A percentile compares a stretch with the other conserved stretches of the same genome.
These are phyloP conservation scores for Cotesia typhae DNA, from an alignment of 1,140 invertebrate genomes.

Conservation along the genomic window DNA sequence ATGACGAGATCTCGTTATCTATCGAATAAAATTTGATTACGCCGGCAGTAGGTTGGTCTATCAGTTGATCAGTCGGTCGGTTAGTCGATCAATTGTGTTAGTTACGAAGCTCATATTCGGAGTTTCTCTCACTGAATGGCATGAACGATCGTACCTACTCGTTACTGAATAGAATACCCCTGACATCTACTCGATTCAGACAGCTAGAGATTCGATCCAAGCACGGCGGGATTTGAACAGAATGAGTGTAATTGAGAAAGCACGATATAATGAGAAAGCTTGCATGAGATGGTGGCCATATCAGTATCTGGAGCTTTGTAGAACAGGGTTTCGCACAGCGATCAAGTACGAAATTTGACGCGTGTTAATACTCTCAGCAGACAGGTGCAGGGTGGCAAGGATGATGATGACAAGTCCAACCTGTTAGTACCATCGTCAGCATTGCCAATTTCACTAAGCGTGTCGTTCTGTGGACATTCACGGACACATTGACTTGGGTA, in stretches of 20 bases:
- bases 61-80: too few species aligned
- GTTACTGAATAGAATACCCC: slow-evolving; percentile 8
- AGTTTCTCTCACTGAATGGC: not conserved
- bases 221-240: not conserved
- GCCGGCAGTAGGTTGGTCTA: too few species aligned
- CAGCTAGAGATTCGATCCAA: slow-evolving; percentile 1
- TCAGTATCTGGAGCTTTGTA: slow-evolving; percentile 15
- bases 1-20: too few species aligned
- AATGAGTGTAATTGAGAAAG: slow-evolving; percentile 1
- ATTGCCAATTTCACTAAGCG: slow-evolving; percentile 23
- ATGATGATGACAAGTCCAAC: slow-evolving; percentile 9
- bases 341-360: slow-evolving; percentile 35
- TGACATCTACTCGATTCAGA: slow-evolving; percentile 4
- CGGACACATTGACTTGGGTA: not conserved
- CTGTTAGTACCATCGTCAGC: slow-evolving; percentile 29
- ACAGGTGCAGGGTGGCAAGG: not conserved
- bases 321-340: slow-evolving; percentile 14
- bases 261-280: not conserved
- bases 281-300: not conserved
- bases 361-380: slow-evolving; percentile 28
- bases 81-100: slow-evolving; percentile 11
- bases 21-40: too few species aligned
- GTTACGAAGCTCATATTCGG: not conserved
- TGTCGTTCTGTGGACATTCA: not conserved
- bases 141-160: slow-evolving; percentile 11